Evolutionary conservation across 2,797 vertebrate species (phyloP).

Genomic region (Allobates femoralis): DNA sequence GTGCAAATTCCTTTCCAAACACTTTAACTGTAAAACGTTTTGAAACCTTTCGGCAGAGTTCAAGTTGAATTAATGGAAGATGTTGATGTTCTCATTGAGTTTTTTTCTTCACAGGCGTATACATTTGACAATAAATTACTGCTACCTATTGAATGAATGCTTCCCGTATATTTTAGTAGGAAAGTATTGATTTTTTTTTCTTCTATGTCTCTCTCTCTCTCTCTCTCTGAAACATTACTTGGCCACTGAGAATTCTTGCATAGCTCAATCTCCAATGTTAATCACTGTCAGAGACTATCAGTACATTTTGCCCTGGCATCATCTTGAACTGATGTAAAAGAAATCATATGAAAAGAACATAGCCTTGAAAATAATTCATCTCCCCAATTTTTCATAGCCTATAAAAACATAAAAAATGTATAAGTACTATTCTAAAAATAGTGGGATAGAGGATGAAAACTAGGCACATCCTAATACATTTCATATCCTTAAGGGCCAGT

Average conservation of each 20-base stretch:
- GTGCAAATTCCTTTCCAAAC: slow-evolving; percentile 44
- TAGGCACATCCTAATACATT: neutral
- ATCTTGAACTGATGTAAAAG: neutral
- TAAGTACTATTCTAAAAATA: neutral
- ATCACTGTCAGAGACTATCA: slow-evolving; percentile 30
- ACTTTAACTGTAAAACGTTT: slow-evolving; percentile 46
- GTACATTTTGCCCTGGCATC: slow-evolving; percentile 36
- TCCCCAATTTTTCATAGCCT: neutral
- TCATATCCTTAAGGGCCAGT: neutral
- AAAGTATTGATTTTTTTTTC: slow-evolving; percentile 53
- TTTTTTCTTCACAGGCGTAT: slow-evolving; percentile 23
- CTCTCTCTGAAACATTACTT: slow-evolving; percentile 45
- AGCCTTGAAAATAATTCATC: neutral
- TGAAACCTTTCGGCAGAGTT: slow-evolving; percentile 11
- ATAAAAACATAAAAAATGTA: neutral
- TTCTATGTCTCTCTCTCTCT: slow-evolving; percentile 25
- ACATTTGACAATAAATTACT: slow-evolving; percentile 58
- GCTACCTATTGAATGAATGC: slow-evolving; percentile 43
- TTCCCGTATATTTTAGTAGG: slow-evolving; percentile 50
- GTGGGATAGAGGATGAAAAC: neutral
- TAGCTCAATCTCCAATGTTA: slow-evolving; percentile 44
- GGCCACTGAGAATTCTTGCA: slow-evolving; percentile 34
- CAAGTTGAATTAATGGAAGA: slow-evolving; percentile 42
- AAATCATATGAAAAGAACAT: slow-evolving; percentile 1
- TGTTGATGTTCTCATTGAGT: slow-evolving; percentile 17